These are phyloP conservation scores for Xenopus laevis DNA, from an alignment of 2,113 vertebrate species.

Conservation along the genomic window DNA sequence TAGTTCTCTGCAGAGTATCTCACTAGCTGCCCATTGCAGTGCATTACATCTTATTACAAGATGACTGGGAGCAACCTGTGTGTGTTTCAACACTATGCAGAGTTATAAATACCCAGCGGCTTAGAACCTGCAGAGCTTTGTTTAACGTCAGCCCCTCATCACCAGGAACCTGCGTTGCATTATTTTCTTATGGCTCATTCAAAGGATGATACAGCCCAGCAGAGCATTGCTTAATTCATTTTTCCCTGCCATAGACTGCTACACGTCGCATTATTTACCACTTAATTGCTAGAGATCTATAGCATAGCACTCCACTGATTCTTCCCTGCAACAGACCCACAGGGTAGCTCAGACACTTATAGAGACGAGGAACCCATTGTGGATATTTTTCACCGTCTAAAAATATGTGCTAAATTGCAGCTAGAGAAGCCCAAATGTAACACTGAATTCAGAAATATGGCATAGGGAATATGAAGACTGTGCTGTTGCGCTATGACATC, in stretches of 20 bases:
- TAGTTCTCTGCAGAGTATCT: neutral
- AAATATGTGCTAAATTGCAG: neutral
- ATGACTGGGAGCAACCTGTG: conserved; percentile 9
- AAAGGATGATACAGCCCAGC: conserved; percentile 29
- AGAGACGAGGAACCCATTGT: neutral
- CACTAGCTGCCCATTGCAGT: conserved; percentile 4
- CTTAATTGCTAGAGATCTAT: conserved; percentile 38
- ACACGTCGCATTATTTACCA: conserved; percentile 31
- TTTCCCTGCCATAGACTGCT: conserved; percentile 41
- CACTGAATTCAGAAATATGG: too few relatives aligned
- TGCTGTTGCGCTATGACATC: too few relatives aligned
- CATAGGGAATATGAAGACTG: too few relatives aligned
- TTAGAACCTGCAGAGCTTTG: conserved; percentile 33
- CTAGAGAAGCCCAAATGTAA: neutral
- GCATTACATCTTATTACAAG: conserved; percentile 17
- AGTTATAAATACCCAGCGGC: conserved; percentile 22
- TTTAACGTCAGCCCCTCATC: conserved; percentile 18
- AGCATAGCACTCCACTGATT: conserved; percentile 27
- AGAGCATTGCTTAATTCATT: conserved; percentile 42
- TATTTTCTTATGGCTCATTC: conserved; percentile 28
- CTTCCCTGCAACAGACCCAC: conserved; percentile 34
- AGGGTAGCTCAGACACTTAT: conserved; percentile 2
- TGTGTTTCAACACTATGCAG: neutral
- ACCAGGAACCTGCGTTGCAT: conserved; percentile 26
- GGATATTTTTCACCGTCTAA: neutral